Evolutionary conservation across 2,888 invertebrate genomes (phyloP).

Genomic region (Shargacucullia verbasci): DNA sequence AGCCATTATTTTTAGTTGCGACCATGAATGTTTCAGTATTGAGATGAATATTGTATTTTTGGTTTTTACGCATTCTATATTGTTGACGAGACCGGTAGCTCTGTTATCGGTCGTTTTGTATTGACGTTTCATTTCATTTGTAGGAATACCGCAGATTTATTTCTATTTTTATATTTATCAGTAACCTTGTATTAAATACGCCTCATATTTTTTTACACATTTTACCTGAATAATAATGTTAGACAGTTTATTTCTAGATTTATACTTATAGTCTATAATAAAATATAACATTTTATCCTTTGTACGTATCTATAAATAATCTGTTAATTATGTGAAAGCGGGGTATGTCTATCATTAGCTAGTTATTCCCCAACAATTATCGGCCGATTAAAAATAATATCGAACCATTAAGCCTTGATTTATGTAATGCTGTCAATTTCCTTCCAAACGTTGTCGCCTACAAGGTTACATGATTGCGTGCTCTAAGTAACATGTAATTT

Average conservation of each 20-base stretch:
- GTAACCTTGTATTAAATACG: constrained; percentile 19
- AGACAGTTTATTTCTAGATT: neutral
- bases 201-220: neutral
- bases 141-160: constrained; percentile 31
- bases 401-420: constrained; percentile 27
- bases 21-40: constrained; percentile 5
- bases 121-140: neutral
- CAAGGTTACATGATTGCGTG: constrained; percentile 44
- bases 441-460: constrained; percentile 47
- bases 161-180: constrained; percentile 3
- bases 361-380: constrained; percentile 34
- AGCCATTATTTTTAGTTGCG: constrained; percentile 21
- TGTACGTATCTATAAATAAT: no score
- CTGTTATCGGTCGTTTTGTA: constrained; percentile 18
- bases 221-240: constrained; percentile 17
- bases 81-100: neutral
- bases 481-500: constrained; percentile 68
- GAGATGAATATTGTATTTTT: constrained; percentile 30
- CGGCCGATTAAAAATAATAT: constrained; percentile 43
- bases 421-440: constrained; percentile 45
- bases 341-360: constrained; percentile 22
- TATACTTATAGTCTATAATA: no score
- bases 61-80: neutral
- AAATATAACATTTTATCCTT: no score
- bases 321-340: neutral